Evolutionary conservation across 2,113 vertebrate species (phyloP), one percentile per base, ranked within the genome.

Genomic region (Poeciliopsis retropinna): DNA sequence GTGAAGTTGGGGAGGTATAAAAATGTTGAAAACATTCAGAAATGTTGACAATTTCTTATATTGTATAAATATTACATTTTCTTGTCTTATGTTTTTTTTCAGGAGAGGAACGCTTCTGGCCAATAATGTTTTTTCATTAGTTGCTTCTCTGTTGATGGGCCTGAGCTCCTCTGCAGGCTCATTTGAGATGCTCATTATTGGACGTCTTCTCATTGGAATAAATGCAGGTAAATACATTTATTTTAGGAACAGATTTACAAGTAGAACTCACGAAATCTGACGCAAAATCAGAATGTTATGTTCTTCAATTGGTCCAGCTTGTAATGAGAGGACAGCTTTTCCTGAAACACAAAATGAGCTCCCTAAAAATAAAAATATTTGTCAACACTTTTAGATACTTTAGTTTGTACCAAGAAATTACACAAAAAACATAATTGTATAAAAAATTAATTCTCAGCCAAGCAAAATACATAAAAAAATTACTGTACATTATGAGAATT

Each of bases 51-150:
- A 1, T 63, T 66, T 62, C 9, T 0, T 73, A 31, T 34, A 41
- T 1, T 67, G 8, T 30, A 17, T 11, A 10, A 22, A 54, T 19
- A 51, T 65, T 2, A 22, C 12, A 66, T 6, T 28, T 71, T n/a
- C 14, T 13, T 22, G 39, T 54, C 1, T 5, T 29, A 15, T 70
- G 19, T 2, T 11, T 78, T 67, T 6, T 22, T 89, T 22, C 83
- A 97, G 97, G 88, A 97, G 96, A 94, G 94, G 95, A 83, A 86
- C 96, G 10, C 89, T 98, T 70, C 73, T 97, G 85, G 34, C 93
- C 75, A 97, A 97, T 86, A 98, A 97, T 78, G 1, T 75, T 11
- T 89, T 96, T 91, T 94, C 96, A 64, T 71, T 97, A 22, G n/a
- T 87, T 67, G 96, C 95, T 64, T 94, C 95, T 27, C 62, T 96